A percentile compares a stretch with the other conserved stretches of the same genome.
phyloP scores from a whole-genome alignment of 2,888 invertebrate species.

The Leptopilina myrica region DNA sequence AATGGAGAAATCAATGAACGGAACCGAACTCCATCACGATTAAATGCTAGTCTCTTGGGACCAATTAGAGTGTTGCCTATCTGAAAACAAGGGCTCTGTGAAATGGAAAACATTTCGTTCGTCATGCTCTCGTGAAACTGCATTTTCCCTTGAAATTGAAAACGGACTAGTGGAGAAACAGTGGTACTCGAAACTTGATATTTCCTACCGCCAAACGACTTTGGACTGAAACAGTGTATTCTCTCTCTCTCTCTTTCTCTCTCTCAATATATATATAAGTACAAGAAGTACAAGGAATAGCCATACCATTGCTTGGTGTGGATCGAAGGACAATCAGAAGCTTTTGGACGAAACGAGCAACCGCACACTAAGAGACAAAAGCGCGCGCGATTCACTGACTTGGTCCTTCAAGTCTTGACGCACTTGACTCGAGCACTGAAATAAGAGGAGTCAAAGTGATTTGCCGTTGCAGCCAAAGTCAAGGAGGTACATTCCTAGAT shows the following conservation, averaged over 20 bases:
- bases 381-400: slow-evolving; percentile 14
- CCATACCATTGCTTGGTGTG: neutral
- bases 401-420: slow-evolving; percentile 27
- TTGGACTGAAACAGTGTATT: neutral
- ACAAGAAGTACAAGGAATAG: slow-evolving; percentile 27
- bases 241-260: no score
- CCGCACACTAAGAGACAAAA: slow-evolving; percentile 25
- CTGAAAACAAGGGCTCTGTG: slow-evolving; percentile 28
- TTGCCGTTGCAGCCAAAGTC: slow-evolving; percentile 31
- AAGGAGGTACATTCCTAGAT: slow-evolving; percentile 35
- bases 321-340: slow-evolving; percentile 36
- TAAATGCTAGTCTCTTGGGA: slow-evolving; percentile 29
- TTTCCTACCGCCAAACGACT: slow-evolving; percentile 21
- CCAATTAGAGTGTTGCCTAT: slow-evolving; percentile 34
- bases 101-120: slow-evolving; percentile 30
- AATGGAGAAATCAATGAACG: slow-evolving; percentile 35
- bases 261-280: neutral
- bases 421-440: slow-evolving; percentile 40
- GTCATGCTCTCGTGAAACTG: slow-evolving; percentile 19
- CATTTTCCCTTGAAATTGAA: slow-evolving; percentile 34
- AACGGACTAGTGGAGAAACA: slow-evolving; percentile 18
- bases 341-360: slow-evolving; percentile 34
- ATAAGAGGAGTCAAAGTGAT: slow-evolving; percentile 40
- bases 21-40: slow-evolving; percentile 30
- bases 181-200: slow-evolving; percentile 34